Base-by-base conservation (phyloP, 2,888 invertebrate species). In the Brachynemurus nebulosus region DNA sequence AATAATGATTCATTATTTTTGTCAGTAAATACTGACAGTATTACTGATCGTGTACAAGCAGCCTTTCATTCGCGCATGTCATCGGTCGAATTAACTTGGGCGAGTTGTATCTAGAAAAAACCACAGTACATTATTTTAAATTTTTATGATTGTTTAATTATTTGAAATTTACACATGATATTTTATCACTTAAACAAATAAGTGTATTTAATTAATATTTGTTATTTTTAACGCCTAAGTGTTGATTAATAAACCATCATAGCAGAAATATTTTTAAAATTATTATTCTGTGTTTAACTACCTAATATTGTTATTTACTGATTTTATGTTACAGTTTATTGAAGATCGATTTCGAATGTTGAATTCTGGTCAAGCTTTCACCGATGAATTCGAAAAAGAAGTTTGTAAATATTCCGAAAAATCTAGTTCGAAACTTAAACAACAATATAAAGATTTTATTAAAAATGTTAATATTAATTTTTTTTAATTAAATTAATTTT, bases 331-430 rank as follows among this genome's bases (percentile, higher is more conserved):
- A 12, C 66, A 91, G 86, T 93, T 97, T 63, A 88, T 97, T 57
- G 93, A 95, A 59, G 95, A 93, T 65, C 74, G 96, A 54, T 68
- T 96, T 53, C 85, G 88, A 53, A 80, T 92, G 72, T 72, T 96
- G 50, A 95, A 93, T 62, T 80, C 84, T n/a, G 95, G 96, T 0
- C 71, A 83, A 46, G 90, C 92, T 0, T 90, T 91, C 61, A 85
- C 85, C 25, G 96, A 97, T 62, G 90, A 95, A 59, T 97, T 97
- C 64, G 96, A 97, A 65, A 73, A 83, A 58, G 95, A 96, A 65
- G 83, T 79, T 46, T 83, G 73, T 63, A 74, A 72, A 50, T 76
- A 78, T 58, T 74, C 76, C 4, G 79, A 78, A 51, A 79, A 79
- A 57, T 71, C 74, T 33, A 69, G 71, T 52, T 72, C 71, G 35